Conservation (phyloP, 2,888 invertebrate species). For the Ectropis crepuscularia region DNA sequence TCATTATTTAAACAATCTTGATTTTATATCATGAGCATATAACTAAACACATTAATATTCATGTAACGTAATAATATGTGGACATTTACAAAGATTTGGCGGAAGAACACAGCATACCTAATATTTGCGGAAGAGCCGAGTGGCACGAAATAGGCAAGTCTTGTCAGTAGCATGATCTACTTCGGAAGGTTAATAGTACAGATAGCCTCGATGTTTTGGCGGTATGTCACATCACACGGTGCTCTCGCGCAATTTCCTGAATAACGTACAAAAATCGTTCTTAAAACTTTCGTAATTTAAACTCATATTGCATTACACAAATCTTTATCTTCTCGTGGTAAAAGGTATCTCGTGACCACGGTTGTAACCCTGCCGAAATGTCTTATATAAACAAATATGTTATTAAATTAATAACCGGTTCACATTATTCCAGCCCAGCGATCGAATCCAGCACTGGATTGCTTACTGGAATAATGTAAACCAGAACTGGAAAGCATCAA, state of each 20-base stretch:
- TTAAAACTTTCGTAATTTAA: not conserved
- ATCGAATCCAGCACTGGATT: too few species aligned
- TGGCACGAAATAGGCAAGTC: constrained; percentile 42
- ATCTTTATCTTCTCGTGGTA: too few species aligned
- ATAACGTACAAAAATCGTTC: not conserved
- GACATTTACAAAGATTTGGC: constrained; percentile 25
- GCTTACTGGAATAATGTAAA: too few species aligned
- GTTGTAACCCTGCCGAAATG: too few species aligned
- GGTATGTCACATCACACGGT: constrained; percentile 34
- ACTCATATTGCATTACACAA: too few species aligned
- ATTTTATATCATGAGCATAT: constrained; percentile 4
- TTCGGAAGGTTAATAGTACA: constrained; percentile 59
- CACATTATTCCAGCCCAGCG: too few species aligned
- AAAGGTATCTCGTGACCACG: too few species aligned
- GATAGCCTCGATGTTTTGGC: constrained; percentile 55
- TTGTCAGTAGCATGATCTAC: constrained; percentile 48
- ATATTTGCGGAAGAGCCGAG: constrained; percentile 30
- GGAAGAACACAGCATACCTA: constrained; percentile 22
- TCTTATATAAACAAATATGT: too few species aligned
- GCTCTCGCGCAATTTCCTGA: constrained; percentile 18
- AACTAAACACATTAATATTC: constrained; percentile 19
- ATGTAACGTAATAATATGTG: constrained; percentile 10
- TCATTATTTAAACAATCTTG: not conserved
- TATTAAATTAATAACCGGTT: too few species aligned
- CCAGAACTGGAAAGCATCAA: too few species aligned